Percentiles rank a stretch among this genome's conserved stretches.
These are phyloP conservation scores for Anguilla marmorata DNA, from an alignment of 2,797 vertebrate genomes.

Conservation along the genomic window DNA sequence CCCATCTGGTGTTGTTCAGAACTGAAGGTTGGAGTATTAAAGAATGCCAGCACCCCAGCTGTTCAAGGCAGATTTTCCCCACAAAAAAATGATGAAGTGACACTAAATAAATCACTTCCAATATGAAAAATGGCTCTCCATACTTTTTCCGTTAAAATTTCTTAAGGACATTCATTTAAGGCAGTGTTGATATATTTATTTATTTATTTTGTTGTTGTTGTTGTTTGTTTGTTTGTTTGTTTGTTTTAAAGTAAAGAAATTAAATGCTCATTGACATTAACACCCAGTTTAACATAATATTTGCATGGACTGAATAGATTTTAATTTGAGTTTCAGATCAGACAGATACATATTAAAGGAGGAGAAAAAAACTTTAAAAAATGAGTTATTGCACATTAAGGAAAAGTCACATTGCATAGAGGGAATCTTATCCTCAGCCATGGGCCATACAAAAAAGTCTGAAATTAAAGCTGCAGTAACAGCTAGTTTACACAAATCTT, in stretches of 20 bases:
- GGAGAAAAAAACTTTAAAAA: neutral
- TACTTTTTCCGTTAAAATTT: conserved; percentile 47
- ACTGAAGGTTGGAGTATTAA: conserved; percentile 79
- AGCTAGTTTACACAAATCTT: neutral
- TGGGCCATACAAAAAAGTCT: neutral
- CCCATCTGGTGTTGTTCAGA: conserved; percentile 85
- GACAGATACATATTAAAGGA: neutral
- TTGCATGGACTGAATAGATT: neutral
- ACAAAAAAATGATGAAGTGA: conserved; percentile 50
- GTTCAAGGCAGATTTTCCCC: conserved; percentile 49
- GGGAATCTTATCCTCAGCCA: neutral
- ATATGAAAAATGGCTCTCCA: conserved; percentile 56
- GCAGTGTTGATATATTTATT: conserved; percentile 36
- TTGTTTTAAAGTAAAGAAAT: conserved; percentile 24
- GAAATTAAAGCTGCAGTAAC: neutral
- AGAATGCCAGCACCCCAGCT: conserved; percentile 77
- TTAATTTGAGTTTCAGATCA: neutral
- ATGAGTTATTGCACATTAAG: neutral
- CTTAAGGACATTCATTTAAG: conserved; percentile 49
- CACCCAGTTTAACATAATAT: neutral
- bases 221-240: conserved; percentile 2
- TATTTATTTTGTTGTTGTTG: neutral
- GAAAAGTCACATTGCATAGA: neutral
- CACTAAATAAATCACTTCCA: conserved; percentile 59
- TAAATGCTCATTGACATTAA: neutral